phyloP scores from a whole-genome alignment of 2,797 vertebrate genomes.

The Sandelia bainsii region DNA sequence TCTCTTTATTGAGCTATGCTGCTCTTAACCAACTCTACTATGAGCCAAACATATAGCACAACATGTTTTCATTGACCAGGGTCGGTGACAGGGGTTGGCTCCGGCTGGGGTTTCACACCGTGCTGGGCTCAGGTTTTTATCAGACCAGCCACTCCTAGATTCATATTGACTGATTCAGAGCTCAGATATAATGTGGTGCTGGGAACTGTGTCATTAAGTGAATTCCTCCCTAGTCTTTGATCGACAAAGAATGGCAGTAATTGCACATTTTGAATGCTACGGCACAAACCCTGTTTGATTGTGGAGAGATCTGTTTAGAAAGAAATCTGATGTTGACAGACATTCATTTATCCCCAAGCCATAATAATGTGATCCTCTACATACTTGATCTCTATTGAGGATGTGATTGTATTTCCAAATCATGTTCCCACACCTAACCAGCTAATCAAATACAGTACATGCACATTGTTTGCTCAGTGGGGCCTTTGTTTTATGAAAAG shows the following conservation, averaged over 20 bases:
- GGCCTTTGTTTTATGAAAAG: slow-evolving; percentile 1
- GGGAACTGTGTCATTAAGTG: slow-evolving; percentile 11
- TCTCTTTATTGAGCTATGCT: background rate
- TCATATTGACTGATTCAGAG: slow-evolving; percentile 60
- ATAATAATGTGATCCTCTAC: background rate
- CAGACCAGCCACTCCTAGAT: slow-evolving; percentile 53
- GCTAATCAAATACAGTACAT: slow-evolving; percentile 6
- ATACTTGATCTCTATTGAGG: background rate
- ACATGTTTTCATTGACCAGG: slow-evolving; percentile 6
- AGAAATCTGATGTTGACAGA: background rate
- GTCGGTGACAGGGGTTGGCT: slow-evolving; percentile 22
- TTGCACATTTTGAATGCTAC: slow-evolving; percentile 30
- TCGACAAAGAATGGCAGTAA: slow-evolving; percentile 35
- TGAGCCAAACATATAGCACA: background rate
- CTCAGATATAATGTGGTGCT: slow-evolving; percentile 30
- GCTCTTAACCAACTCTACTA: background rate
- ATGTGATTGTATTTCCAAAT: slow-evolving; percentile 25
- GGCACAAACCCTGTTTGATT: slow-evolving; percentile 15
- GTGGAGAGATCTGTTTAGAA: background rate
- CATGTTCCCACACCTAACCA: background rate
- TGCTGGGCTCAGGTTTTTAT: slow-evolving; percentile 41
- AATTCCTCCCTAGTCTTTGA: slow-evolving; percentile 32
- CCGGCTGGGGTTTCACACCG: slow-evolving; percentile 22
- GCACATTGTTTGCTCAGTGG: slow-evolving; percentile 13
- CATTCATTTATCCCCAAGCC: background rate